Evolutionary conservation across 1,140 invertebrate species (phyloP), one percentile per base, ranked within the genome.

Genomic region (Heliconius hewitsoni): DNA sequence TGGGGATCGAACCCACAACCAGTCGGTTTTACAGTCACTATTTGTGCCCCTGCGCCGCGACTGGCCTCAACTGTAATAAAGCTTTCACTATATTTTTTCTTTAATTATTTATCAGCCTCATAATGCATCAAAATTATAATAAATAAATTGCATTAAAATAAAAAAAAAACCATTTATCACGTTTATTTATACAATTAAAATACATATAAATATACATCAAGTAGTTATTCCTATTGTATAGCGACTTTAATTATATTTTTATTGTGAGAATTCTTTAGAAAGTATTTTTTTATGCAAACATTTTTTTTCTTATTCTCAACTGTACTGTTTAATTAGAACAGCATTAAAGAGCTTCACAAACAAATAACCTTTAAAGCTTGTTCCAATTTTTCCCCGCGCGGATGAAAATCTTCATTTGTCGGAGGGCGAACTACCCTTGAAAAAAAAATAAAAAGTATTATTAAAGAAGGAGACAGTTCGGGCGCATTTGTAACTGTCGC

Each of bases 381-480:
- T 93, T 91, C 86, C 89, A 91, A 93, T 90, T 93, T 93, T 89
- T 88, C 91, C 93, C 87, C 81, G 84, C 81, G 84, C 85, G 87
- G 88, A 93, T 92, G 91, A 93, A 94, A 94, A 94, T 94, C 91
- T 92, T 93, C 87, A 92, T 91, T 90, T 84, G 84, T 90, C 84
- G 86, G 90, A 91, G 92, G 92, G 93, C 86, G 91, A 91, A 89
- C 91, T 92, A 94, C 93, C 93, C 93, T 94, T 93, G 90, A 94
- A 91, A 93, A 93, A 46, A 46, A 89, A 89, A 87, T 93, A 94
- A 95, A 95, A 95, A 95, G 94, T 95, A 95, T 95, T 95, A 95
- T 95, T 95, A 95, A 95, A 95, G 94, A 94, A 95, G 90, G 91
- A 94, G 94, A 95, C 94, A 95, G 94, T 95, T 95, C 92, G 93